These are phyloP conservation scores for Trichomalopsis sarcophagae DNA, from an alignment of 1,140 invertebrate species.

Conservation along the genomic window DNA sequence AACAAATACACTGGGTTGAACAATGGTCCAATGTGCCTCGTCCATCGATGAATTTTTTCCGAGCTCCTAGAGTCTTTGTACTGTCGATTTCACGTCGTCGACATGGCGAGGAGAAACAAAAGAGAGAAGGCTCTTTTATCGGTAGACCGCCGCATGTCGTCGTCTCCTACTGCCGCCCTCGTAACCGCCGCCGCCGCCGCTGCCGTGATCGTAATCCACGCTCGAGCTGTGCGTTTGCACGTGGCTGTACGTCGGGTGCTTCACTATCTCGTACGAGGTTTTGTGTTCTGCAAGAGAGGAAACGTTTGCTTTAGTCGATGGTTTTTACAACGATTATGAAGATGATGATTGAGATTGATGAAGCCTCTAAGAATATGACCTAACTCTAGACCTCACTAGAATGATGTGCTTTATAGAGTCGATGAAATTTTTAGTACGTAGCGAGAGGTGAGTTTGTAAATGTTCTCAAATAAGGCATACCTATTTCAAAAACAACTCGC, in stretches of 20 bases:
- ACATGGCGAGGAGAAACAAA: constrained; percentile 31
- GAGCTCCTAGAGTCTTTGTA: constrained; percentile 27
- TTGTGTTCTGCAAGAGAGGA: constrained; percentile 72
- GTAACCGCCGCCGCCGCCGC: constrained; percentile 78
- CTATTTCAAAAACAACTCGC: not conserved
- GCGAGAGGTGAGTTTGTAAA: not conserved
- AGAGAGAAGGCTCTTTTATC: constrained; percentile 31
- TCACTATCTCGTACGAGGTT: constrained; percentile 89
- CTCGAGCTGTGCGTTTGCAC: constrained; percentile 85
- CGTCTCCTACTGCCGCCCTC: constrained; percentile 73
- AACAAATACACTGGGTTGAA: not conserved
- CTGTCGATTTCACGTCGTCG: constrained; percentile 28
- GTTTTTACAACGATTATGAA: not conserved
- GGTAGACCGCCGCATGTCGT: constrained; percentile 55
- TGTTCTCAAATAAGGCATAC: not conserved
- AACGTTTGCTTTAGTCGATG: not conserved
- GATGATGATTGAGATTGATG: not conserved
- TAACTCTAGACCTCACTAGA: not conserved
- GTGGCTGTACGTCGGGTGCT: constrained; percentile 87
- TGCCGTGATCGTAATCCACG: constrained; percentile 81
- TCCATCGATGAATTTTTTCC: constrained; percentile 1
- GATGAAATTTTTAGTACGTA: not conserved
- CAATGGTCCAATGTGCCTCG: not conserved
- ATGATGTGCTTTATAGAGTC: not conserved
- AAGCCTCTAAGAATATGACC: not conserved